phyloP scores from a whole-genome alignment of 2,888 invertebrate species.

The Dryadula phaetusa region DNA sequence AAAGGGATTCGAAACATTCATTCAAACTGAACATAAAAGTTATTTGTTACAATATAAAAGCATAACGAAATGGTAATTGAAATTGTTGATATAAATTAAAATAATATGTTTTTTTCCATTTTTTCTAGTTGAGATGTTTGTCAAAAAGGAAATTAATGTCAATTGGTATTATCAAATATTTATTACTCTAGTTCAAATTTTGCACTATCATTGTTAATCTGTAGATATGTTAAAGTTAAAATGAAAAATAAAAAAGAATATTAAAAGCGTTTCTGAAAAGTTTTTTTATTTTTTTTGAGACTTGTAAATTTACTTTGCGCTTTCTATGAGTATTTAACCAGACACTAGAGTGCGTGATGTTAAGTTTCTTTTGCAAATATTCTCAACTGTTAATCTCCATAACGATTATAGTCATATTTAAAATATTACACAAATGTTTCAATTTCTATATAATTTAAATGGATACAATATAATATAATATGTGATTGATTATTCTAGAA shows the following conservation, averaged over 20 bases:
- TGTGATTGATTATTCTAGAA: conserved; percentile 3
- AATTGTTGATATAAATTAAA: conserved; percentile 20
- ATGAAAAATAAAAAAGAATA: background rate
- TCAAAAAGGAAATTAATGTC: conserved; percentile 23
- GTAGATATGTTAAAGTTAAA: conserved; percentile 3
- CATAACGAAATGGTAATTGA: conserved; percentile 13
- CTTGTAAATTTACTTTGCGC: background rate
- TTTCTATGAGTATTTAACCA: background rate
- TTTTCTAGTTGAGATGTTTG: conserved; percentile 21
- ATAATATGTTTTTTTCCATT: conserved; percentile 2
- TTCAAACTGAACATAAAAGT: conserved; percentile 4
- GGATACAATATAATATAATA: background rate
- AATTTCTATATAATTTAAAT: background rate
- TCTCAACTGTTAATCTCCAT: conserved; percentile 20
- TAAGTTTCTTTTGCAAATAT: conserved; percentile 22
- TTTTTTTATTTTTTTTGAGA: background rate
- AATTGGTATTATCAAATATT: conserved; percentile 20
- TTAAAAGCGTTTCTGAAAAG: background rate
- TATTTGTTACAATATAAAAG: conserved; percentile 15
- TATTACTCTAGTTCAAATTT: conserved; percentile 20
- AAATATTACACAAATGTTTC: background rate
- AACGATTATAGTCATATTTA: conserved; percentile 12
- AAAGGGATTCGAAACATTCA: background rate
- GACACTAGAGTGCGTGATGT: conserved; percentile 11
- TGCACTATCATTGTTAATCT: conserved; percentile 10